Conservation (phyloP, 2,888 invertebrate genomes). For the Eutolmus rufibarbis region DNA sequence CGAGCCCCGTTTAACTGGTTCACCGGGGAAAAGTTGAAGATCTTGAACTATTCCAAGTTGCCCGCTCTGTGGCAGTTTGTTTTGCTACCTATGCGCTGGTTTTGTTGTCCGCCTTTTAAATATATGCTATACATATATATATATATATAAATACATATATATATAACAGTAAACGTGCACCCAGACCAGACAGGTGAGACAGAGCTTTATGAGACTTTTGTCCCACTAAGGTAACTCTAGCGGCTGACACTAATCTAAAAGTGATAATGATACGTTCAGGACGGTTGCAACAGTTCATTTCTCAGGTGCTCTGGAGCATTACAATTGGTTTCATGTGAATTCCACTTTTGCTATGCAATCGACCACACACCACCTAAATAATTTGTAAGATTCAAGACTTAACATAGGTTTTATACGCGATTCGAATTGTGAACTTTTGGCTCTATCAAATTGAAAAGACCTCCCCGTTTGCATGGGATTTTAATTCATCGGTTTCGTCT, state of each 20-base stretch:
- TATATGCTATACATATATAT: neutral
- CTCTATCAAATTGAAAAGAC: neutral
- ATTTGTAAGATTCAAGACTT: neutral
- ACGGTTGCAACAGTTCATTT: conserved; percentile 9
- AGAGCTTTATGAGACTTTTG: neutral
- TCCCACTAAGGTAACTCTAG: neutral
- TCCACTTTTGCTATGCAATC: conserved; percentile 9
- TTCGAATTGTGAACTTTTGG: neutral
- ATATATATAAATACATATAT: neutral
- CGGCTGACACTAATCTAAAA: conserved; percentile 12
- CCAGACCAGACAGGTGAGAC: neutral
- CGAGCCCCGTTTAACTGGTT: conserved; percentile 50
- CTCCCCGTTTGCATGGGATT: neutral
- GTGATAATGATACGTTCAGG: neutral
- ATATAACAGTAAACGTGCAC: neutral
- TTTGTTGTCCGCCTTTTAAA: neutral
- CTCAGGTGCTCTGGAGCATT: conserved; percentile 1
- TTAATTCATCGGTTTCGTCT: neutral
- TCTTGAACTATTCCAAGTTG: conserved; percentile 51
- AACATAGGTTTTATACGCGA: neutral
- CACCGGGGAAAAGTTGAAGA: conserved; percentile 50
- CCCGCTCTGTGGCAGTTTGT: neutral
- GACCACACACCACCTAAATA: neutral
- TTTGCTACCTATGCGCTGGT: neutral
- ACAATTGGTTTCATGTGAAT: neutral